Percentiles rank a stretch among this genome's conserved stretches.
phyloP scores from a whole-genome alignment of 2,113 vertebrate species.

The Gracilinanus agilis region DNA sequence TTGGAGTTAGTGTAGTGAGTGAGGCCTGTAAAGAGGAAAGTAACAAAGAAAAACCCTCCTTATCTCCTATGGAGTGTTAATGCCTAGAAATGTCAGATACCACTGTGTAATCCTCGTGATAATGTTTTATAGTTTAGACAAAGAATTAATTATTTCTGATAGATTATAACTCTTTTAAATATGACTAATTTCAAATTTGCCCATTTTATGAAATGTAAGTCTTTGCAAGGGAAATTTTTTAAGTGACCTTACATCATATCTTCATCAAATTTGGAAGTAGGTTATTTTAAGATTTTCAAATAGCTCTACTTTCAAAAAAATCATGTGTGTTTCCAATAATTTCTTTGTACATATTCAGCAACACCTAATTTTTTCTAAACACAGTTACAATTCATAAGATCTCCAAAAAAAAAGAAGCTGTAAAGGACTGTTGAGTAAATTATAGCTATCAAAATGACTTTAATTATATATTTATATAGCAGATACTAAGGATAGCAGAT shows the following conservation, averaged over 20 bases:
- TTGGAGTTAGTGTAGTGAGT: neutral
- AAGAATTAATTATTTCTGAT: neutral
- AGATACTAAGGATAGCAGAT: conserved; percentile 4
- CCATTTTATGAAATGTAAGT: neutral
- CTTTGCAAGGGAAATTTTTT: neutral
- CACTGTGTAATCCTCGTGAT: neutral
- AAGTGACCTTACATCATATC: neutral
- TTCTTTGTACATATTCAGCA: neutral
- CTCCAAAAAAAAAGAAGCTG: conserved; percentile 26
- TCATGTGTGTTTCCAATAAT: neutral
- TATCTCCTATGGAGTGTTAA: neutral
- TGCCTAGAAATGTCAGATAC: neutral
- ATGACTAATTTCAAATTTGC: neutral
- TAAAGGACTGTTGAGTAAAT: neutral
- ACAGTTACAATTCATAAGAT: conserved; percentile 22
- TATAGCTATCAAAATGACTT: neutral
- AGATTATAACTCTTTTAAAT: neutral
- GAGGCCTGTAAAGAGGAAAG: neutral
- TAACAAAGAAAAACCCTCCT: neutral
- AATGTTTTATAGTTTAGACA: neutral
- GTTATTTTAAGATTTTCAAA: neutral
- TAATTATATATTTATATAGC: conserved; percentile 12
- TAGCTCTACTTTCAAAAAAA: conserved; percentile 19
- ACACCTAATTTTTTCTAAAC: neutral
- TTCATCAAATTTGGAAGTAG: conserved; percentile 11